Evolutionary conservation across 2,113 vertebrate species (phyloP).

Genomic region (Forbesichthys papilliferus): DNA sequence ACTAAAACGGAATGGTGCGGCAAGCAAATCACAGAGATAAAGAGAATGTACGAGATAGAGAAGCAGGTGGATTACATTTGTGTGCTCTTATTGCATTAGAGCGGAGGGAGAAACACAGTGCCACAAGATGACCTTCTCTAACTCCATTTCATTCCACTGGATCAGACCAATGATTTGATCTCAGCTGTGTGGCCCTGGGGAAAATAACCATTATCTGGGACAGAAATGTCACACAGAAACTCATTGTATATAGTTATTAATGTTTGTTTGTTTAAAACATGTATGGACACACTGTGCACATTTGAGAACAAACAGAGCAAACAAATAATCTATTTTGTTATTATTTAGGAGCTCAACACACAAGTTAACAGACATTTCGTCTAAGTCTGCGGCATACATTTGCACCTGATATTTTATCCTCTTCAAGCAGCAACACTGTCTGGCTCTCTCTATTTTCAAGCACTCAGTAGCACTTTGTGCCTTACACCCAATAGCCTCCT

Average conservation of each 20-base stretch:
- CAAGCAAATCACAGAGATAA: background rate
- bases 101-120: slow-evolving; percentile 35
- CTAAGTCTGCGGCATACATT: slow-evolving; percentile 6
- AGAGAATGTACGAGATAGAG: background rate
- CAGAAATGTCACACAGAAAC: background rate
- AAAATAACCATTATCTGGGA: slow-evolving; percentile 19
- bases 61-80: slow-evolving; percentile 45
- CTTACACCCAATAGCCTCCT: no score
- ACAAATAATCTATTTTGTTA: no score
- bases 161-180: slow-evolving; percentile 58
- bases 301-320: no score
- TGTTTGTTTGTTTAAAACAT: no score
- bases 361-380: slow-evolving; percentile 11
- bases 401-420: slow-evolving; percentile 16
- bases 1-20: background rate
- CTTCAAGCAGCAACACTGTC: background rate
- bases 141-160: slow-evolving; percentile 53
- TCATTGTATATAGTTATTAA: no score
- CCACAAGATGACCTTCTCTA: slow-evolving; percentile 58
- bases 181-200: slow-evolving; percentile 15
- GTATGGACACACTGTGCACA: no score
- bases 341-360: background rate
- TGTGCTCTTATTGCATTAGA: slow-evolving; percentile 55
- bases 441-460: background rate
- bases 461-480: background rate